These are phyloP conservation scores for Ctenomys sociabilis DNA, from an alignment of 2,113 vertebrate species.

Conservation along the genomic window DNA sequence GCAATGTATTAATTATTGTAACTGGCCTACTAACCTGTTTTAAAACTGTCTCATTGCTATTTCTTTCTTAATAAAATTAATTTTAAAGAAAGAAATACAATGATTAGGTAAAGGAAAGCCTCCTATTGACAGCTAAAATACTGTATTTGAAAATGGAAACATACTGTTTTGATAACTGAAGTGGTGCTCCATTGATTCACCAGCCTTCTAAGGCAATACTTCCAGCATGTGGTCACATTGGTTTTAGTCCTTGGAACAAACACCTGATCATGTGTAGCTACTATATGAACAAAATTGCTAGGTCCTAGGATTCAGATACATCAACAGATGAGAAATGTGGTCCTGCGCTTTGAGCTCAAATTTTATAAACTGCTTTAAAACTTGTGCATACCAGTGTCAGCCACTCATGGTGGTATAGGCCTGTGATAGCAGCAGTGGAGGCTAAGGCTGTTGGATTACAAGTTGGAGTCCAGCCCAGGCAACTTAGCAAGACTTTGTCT, in stretches of 20 bases:
- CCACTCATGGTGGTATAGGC: background rate
- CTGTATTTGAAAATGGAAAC: background rate
- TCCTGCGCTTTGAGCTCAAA: background rate
- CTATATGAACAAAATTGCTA: background rate
- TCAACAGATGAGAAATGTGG: background rate
- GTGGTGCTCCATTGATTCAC: background rate
- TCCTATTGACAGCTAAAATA: background rate
- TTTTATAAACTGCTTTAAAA: constrained; percentile 28
- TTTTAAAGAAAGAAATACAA: too few species aligned
- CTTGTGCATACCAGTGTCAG: background rate
- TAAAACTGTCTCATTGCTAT: too few species aligned
- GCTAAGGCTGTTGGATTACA: background rate
- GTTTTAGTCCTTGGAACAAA: background rate
- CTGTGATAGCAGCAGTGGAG: background rate
- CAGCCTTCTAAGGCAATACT: background rate
- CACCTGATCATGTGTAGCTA: background rate
- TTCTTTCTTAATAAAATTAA: too few species aligned
- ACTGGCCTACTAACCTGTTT: too few species aligned
- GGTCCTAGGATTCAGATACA: background rate
- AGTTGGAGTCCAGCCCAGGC: background rate
- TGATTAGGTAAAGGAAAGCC: background rate
- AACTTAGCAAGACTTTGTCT: background rate
- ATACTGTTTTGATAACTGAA: background rate
- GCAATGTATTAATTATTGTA: too few species aligned
- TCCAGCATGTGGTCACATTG: background rate